Base-by-base conservation (phyloP, 2,888 invertebrate species). In the Melanotus villosus region DNA sequence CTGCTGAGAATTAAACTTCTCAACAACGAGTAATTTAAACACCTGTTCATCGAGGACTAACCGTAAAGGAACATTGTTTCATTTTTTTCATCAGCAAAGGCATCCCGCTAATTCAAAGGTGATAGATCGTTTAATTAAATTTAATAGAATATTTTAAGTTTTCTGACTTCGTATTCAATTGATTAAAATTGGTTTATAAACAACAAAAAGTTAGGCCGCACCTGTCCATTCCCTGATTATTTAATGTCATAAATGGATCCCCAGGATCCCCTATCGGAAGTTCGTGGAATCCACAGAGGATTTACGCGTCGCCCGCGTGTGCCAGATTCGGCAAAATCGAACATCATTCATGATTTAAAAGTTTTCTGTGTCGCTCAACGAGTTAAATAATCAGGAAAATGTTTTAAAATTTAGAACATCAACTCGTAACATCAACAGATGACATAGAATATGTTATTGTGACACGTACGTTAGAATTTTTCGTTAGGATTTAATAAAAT, bases 161-260 rank as follows among this genome's bases (percentile, higher is more conserved):
- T n/a, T n/a, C 26, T 26, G 26, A 26, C 7, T 26, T 26, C 26
- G 14, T 38, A 19, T 41, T 18, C 19, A 43, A 43, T n/a, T n/a
- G 43, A 19, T 43, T 19, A 43, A 19, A 19, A 26, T 50, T 12
- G 26, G 10, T 5, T 14, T 7, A 32, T 9, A 30, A 14, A 30
- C 10, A 32, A 21, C 26, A 50, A 50, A 26, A 50, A 26, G n/a
- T 50, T n/a, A 32, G 12, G 14, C 52, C 10, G 23, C 52, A 32
- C 52, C 30, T 32, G 52, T 7, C 14, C 2, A 52, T 32, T 32
- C 32, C 7, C 19, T 56, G 18, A 56, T 38, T 56, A 18, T 56
- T 56, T 56, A 10, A 56, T 56, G 36, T 21, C 36, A 56, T 56
- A 56, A 56, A 56, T 56, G 56, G 38, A 19, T 21, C 32, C 52